Conservation (phyloP, 2,797 vertebrate species). For the Oophaga sylvatica region DNA sequence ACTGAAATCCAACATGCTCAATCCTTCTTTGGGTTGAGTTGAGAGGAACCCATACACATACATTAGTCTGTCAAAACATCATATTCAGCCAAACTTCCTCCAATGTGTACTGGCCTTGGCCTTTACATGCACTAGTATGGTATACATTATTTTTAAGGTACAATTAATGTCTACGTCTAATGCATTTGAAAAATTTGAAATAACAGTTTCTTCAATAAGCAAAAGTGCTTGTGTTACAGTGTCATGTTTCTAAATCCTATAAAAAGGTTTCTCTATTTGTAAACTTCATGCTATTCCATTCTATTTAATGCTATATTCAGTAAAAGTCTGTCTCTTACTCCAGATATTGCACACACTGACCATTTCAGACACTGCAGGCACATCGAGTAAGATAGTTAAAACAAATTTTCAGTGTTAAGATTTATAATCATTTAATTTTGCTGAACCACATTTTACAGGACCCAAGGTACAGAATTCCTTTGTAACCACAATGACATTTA, state of each 20-base stretch:
- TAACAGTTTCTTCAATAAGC: neutral
- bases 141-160: neutral
- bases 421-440: conserved; percentile 33
- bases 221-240: neutral
- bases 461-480: fast-evolving
- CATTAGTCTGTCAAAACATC: no score
- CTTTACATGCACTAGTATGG: neutral
- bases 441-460: conserved; percentile 29
- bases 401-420: conserved; percentile 9
- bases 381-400: conserved; percentile 33
- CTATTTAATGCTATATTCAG: neutral
- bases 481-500: conserved; percentile 59
- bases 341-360: neutral
- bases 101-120: no score
- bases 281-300: no score
- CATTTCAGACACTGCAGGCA: neutral
- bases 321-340: neutral
- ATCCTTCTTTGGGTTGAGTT: no score
- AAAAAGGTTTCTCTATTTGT: no score
- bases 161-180: neutral
- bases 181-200: neutral
- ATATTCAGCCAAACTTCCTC: neutral
- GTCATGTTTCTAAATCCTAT: neutral
- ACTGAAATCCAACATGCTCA: no score
- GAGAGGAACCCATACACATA: no score